Conservation (phyloP, 1,140 invertebrate genomes). For the Macrobrachium rosenbergii region DNA sequence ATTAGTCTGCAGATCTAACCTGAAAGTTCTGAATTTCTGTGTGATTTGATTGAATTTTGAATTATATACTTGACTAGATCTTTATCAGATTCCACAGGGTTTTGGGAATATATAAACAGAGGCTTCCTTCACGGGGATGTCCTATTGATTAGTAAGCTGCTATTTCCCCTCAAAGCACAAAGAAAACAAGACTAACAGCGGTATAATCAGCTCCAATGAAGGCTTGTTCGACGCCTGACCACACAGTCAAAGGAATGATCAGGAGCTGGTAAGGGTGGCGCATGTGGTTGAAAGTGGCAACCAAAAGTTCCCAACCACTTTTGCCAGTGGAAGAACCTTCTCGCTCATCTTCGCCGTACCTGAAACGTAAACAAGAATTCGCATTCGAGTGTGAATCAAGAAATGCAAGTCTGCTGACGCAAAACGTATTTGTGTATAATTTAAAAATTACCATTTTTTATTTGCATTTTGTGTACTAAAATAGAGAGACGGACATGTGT, state of each 20-base stretch:
- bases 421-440: background rate
- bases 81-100: too few species aligned
- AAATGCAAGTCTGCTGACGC: background rate
- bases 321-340: slow-evolving; percentile 38
- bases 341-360: slow-evolving; percentile 44
- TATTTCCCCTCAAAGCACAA: background rate
- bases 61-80: too few species aligned
- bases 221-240: slow-evolving; percentile 54
- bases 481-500: too few species aligned
- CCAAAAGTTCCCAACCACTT: slow-evolving; percentile 37
- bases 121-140: background rate
- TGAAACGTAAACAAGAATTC: background rate
- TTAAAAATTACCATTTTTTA: too few species aligned
- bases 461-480: too few species aligned
- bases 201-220: slow-evolving; percentile 55
- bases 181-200: slow-evolving; percentile 28
- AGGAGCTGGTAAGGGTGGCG: slow-evolving; percentile 51
- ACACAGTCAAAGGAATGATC: slow-evolving; percentile 54
- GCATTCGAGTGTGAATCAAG: background rate
- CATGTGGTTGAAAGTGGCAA: slow-evolving; percentile 58
- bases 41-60: too few species aligned
- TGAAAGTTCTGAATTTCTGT: too few species aligned
- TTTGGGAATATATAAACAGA: too few species aligned
- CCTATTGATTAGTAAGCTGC: background rate
- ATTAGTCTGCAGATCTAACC: too few species aligned